Conservation (phyloP, 2,113 vertebrate genomes). For the Amblyornis subalaris region DNA sequence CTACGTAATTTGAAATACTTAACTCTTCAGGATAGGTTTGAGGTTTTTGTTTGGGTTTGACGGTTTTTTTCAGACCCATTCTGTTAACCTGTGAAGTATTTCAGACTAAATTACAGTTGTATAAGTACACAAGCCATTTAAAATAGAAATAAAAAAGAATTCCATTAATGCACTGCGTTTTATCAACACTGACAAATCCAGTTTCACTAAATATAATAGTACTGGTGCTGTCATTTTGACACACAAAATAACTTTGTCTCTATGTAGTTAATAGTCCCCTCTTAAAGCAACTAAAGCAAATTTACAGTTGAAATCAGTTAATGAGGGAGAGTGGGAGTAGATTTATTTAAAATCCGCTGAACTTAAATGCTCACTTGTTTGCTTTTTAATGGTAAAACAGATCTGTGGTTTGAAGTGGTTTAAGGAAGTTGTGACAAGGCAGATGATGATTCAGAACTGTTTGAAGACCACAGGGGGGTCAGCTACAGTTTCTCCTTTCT, state of each 20-base stretch:
- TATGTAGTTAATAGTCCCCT: neutral
- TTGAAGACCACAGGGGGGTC: neutral
- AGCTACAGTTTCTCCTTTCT: neutral
- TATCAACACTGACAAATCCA: neutral
- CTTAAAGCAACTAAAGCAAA: constrained; percentile 36
- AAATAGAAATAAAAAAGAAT: constrained; percentile 5
- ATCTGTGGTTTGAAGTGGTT: constrained; percentile 8
- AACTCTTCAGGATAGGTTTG: neutral
- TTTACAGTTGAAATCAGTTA: constrained; percentile 33
- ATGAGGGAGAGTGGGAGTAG: constrained; percentile 34
- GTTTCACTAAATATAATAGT: neutral
- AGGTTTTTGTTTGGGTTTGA: neutral
- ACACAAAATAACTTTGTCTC: neutral
- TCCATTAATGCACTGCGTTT: neutral
- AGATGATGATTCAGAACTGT: neutral
- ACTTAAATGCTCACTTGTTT: constrained; percentile 31
- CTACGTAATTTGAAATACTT: neutral
- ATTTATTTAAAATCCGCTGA: constrained; percentile 24
- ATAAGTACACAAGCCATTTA: neutral
- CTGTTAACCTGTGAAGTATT: neutral
- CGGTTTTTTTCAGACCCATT: neutral
- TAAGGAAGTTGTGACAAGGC: neutral
- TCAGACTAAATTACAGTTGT: neutral
- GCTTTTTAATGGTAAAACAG: neutral
- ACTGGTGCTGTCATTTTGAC: neutral